Conservation (phyloP, 35 echinoderm and acorn worm species). For the Lytechinus variegatus region DNA sequence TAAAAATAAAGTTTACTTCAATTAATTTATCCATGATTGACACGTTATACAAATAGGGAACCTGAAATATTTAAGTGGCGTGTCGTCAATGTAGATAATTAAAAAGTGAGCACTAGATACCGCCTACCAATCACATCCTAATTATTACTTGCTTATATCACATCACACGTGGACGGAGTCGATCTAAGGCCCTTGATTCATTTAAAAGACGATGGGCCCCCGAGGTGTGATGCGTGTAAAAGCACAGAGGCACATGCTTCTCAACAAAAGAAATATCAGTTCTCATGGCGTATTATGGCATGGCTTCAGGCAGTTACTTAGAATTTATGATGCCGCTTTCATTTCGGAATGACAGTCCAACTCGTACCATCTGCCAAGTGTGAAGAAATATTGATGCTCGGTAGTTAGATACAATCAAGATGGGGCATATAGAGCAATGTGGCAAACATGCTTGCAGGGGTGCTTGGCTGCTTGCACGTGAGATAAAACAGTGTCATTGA, state of each 20-base stretch:
- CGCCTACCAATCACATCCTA: neutral
- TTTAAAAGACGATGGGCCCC: neutral
- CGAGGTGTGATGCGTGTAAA: neutral
- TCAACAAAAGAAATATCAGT: neutral
- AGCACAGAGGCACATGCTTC: neutral
- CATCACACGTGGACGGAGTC: neutral
- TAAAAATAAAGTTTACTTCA: too few species aligned
- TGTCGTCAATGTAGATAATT: too few species aligned
- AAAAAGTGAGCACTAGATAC: neutral
- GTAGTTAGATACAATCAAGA: neutral
- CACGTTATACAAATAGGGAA: too few species aligned
- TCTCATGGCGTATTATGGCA: neutral
- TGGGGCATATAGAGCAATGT: neutral
- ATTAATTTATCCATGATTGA: too few species aligned
- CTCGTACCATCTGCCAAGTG: neutral
- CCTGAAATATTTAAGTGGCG: too few species aligned
- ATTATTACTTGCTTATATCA: neutral
- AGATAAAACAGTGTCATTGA: neutral
- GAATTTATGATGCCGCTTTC: constrained; percentile 2
- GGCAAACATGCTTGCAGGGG: neutral
- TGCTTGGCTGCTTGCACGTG: neutral
- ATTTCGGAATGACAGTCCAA: neutral
- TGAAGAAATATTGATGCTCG: constrained; percentile 12
- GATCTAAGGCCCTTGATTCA: neutral
- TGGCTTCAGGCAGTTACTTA: neutral